phyloP scores from a whole-genome alignment of 2,888 invertebrate species.

The Apantesis nais region DNA sequence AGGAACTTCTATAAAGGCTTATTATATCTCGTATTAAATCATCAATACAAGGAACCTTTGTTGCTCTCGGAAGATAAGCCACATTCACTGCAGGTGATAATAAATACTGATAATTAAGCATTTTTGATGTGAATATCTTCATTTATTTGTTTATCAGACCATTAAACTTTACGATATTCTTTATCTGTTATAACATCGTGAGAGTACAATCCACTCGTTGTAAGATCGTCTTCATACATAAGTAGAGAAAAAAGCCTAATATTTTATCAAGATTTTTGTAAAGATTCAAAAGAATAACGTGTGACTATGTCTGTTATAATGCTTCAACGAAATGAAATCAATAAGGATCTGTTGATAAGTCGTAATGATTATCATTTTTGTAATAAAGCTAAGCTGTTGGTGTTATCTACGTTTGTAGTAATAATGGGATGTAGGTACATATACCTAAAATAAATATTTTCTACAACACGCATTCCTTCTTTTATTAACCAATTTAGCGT shows the following conservation, averaged over 20 bases:
- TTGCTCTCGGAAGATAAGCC: neutral
- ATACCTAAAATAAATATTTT: neutral
- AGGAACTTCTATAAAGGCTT: neutral
- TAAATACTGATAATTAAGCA: neutral
- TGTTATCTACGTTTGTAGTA: neutral
- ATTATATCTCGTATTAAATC: neutral
- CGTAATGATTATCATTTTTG: neutral
- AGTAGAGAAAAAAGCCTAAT: neutral
- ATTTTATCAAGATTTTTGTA: neutral
- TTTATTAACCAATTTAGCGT: too few relatives aligned
- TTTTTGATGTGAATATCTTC: conserved; percentile 12
- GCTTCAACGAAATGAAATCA: neutral
- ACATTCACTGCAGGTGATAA: conserved; percentile 18
- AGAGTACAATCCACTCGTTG: neutral
- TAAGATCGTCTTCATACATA: neutral
- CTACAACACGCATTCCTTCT: too few relatives aligned
- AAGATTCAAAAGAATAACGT: neutral
- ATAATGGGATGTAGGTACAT: neutral
- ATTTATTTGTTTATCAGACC: conserved; percentile 13
- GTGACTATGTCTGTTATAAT: neutral
- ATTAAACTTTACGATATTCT: conserved; percentile 18
- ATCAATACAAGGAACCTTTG: neutral
- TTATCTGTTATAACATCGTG: conserved; percentile 10
- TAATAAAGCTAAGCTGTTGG: neutral
- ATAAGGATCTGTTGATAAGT: neutral